Evolutionary conservation across 2,113 vertebrate genomes (phyloP).

Genomic region (Vulpes ferrilata): DNA sequence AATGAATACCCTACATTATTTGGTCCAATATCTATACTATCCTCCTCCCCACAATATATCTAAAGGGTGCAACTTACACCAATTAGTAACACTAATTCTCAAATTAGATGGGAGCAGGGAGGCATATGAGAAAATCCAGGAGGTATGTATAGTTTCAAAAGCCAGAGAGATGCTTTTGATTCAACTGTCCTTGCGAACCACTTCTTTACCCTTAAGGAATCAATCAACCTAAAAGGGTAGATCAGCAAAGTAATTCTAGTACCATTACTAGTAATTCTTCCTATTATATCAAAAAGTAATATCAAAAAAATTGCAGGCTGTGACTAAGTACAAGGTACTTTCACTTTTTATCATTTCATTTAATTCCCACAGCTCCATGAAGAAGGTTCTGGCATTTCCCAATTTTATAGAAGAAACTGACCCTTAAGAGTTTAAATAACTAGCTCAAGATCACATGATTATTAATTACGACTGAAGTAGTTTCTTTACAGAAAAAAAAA

Average conservation of each 20-base stretch:
- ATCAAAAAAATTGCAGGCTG: not conserved
- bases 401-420: slow-evolving; percentile 26
- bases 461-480: not conserved
- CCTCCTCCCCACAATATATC: not conserved
- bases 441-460: slow-evolving; percentile 16
- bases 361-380: not conserved
- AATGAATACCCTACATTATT: not conserved
- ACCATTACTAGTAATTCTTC: not conserved
- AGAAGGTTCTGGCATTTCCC: not conserved
- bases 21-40: not conserved
- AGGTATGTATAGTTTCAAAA: slow-evolving; percentile 15
- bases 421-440: slow-evolving; percentile 36
- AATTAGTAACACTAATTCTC: not conserved
- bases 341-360: slow-evolving; percentile 1
- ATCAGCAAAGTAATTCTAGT: not conserved
- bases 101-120: not conserved
- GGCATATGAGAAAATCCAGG: not conserved
- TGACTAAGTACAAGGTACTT: not conserved
- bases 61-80: not conserved
- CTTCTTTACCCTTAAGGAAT: slow-evolving; percentile 1
- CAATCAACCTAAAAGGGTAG: not conserved
- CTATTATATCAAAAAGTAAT: not conserved
- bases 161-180: slow-evolving; percentile 1
- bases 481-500: not conserved
- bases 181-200: slow-evolving; percentile 40